Percentiles rank a stretch among this genome's conserved stretches.
Evolutionary conservation across 2,888 invertebrate genomes (phyloP).

Genomic region (Macrophya alboannulata): DNA sequence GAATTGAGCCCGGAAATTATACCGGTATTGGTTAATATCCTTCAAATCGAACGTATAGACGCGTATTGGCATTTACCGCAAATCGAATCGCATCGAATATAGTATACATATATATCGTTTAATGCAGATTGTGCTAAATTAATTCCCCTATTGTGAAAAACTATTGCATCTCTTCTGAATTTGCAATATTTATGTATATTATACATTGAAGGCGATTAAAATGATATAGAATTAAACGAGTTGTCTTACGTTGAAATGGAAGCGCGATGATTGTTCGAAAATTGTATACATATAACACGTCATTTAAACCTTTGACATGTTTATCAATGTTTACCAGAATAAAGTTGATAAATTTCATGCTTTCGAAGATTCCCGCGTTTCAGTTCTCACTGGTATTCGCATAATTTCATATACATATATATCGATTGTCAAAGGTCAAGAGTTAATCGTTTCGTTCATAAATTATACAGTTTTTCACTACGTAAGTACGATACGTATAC

Average conservation of each 20-base stretch:
- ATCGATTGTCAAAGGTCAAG: conserved; percentile 19
- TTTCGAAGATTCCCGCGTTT: not conserved
- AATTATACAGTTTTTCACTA: not conserved
- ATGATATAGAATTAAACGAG: not conserved
- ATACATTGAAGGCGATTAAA: not conserved
- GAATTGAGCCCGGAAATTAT: conserved; percentile 43
- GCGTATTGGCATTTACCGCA: conserved; percentile 13
- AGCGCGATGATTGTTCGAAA: not conserved
- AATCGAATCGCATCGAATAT: not conserved
- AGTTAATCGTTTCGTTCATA: conserved; percentile 15
- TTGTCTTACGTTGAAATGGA: not conserved
- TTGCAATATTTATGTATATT: not conserved
- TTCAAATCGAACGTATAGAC: not conserved
- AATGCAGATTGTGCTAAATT: not conserved
- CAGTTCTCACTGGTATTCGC: conserved; percentile 20
- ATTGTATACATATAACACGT: not conserved
- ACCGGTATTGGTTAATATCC: conserved; percentile 39
- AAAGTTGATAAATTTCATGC: conserved; percentile 16
- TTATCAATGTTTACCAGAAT: conserved; percentile 28
- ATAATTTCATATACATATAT: not conserved
- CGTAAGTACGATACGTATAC: not conserved
- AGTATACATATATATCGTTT: not conserved
- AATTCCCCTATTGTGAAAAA: not conserved
- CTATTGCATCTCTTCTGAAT: not conserved
- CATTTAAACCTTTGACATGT: conserved; percentile 16